Evolutionary conservation across 2,888 invertebrate genomes (phyloP), one percentile per base, ranked within the genome.

Genomic region (Cantharis flavilabris): DNA sequence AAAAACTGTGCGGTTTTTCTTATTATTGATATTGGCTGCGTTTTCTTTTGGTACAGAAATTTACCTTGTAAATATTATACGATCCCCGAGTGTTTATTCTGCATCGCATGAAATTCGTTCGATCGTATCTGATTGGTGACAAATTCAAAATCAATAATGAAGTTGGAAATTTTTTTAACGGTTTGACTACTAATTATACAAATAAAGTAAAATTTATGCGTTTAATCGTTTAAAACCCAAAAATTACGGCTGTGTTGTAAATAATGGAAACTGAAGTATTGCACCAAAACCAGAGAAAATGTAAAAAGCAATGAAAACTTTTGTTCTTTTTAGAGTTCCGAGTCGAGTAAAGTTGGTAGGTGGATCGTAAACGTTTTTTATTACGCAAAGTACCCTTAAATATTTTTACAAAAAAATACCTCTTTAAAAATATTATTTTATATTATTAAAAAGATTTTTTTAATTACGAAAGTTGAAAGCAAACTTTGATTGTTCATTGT

Each of bases 351-450:
- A 76, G 65, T 67, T 18, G 72, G 28, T 76, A 69, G 69, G 69
- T 76, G 63, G 76, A 67, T 76, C 76, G 76, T 76, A 76, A 76
- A 76, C 76, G 72, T 76, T 76, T 71, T 76, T 76, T 76, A 76
- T 76, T 76, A 71, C 62, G 49, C 49, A 49, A 49, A 49, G 49
- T 49, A n/a, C 49, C 49, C 72, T 76, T 72, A 76, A 76, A 76
- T 76, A 71, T 75, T 70, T 64, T 62, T 75, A 26, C 65, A 49
- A 49, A 49, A 49, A 49, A 49, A n/a, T 49, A 49, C 49, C 49
- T 49, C 49, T 49, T 49, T 49, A 49, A 49, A 49, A 49, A 49
- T 49, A 49, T 49, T 49, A 49, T 49, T 49, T 49, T 49, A 49
- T 49, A 49, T 49, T 49, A 49, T 49, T 9, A 49, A 49, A 49